Base-by-base conservation (phyloP, 2,113 vertebrate genomes). In the Anguilla rostrata region DNA sequence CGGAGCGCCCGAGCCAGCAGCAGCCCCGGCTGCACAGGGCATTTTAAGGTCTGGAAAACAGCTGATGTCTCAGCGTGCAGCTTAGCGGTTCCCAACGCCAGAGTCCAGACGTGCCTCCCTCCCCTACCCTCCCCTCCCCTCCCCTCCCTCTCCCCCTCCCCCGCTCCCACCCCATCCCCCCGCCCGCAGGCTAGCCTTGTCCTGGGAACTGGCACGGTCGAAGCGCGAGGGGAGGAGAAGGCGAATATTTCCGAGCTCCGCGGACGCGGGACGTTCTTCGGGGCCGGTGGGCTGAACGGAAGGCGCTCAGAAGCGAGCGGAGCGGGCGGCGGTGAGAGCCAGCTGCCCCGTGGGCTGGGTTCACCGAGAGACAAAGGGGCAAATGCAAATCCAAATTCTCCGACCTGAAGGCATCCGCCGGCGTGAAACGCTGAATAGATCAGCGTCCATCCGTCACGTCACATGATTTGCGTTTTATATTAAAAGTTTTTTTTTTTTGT, bases 161-260 rank as follows among this genome's bases (percentile, higher is more conserved):
- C 34, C 34, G 34, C 34, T 34, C 34, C 34, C 34, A 34, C 34
- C 34, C 34, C 34, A 34, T 1, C 34, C 34, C 11, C 12, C 49
- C 49, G 7, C 49, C 49, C 90, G 83, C 87, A 94, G 9, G 7
- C 26, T 89, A 90, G 93, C 90, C 91, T 94, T 94, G 92, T 93
- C 94, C 93, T 96, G 94, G 94, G 94, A 95, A 94, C 93, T 94
- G 93, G 93, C 93, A 89, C 88, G 87, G 91, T 92, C 87, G 91
- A 90, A 81, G 91, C 93, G 93, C 93, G 87, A 93, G 94, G 93
- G 93, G 94, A 91, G 89, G 89, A n/a, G 90, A 93, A 92, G 90
- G 90, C 90, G 75, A 88, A 89, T 90, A 75, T 80, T 63, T 78
- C 71, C 82, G 49, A 79, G 86, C 79, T 87, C 86, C 92, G 92